Percentiles rank a stretch among this genome's conserved stretches.
Evolutionary conservation across 2,113 vertebrate genomes (phyloP).

Genomic region (Sarotherodon lohbergeri): DNA sequence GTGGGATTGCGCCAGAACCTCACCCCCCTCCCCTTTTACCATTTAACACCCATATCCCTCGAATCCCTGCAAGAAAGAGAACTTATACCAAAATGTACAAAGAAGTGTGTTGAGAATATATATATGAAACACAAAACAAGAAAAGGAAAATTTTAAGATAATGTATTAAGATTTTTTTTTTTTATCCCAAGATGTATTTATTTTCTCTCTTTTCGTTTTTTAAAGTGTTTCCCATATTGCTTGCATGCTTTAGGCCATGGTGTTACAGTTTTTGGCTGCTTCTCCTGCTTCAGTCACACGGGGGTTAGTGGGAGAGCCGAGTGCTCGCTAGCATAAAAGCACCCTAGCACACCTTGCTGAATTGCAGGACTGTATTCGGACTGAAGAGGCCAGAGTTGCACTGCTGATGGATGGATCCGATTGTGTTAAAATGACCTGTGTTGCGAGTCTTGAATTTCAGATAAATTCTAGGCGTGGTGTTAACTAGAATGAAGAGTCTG

Average conservation of each 20-base stretch:
- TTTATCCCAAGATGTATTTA: conserved; percentile 79
- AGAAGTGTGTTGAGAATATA: conserved; percentile 73
- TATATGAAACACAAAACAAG: conserved; percentile 70
- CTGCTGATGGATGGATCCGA: conserved; percentile 42
- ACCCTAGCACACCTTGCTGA: conserved; percentile 12
- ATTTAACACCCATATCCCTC: conserved; percentile 36
- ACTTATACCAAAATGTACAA: conserved; percentile 78
- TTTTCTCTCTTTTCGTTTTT: conserved; percentile 67
- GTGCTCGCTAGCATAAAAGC: conserved; percentile 27
- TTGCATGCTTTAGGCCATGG: conserved; percentile 69
- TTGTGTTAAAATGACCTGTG: conserved; percentile 40
- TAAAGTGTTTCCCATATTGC: conserved; percentile 58
- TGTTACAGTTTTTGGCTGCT: conserved; percentile 53
- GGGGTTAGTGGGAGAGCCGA: conserved; percentile 40
- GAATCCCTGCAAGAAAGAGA: conserved; percentile 63
- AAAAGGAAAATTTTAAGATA: conserved; percentile 74
- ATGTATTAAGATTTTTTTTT: conserved; percentile 75
- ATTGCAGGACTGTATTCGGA: conserved; percentile 48
- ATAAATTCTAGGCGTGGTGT: conserved; percentile 50
- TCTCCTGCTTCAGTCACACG: conserved; percentile 33
- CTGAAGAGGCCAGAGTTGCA: conserved; percentile 55
- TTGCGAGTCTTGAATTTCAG: conserved; percentile 41
- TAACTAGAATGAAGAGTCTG: conserved; percentile 71
- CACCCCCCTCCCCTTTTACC: conserved; percentile 9
- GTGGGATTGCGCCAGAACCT: conserved; percentile 55